These are phyloP conservation scores for Chaetophractus vellerosus DNA, from an alignment of 2,797 vertebrate species.

Conservation along the genomic window DNA sequence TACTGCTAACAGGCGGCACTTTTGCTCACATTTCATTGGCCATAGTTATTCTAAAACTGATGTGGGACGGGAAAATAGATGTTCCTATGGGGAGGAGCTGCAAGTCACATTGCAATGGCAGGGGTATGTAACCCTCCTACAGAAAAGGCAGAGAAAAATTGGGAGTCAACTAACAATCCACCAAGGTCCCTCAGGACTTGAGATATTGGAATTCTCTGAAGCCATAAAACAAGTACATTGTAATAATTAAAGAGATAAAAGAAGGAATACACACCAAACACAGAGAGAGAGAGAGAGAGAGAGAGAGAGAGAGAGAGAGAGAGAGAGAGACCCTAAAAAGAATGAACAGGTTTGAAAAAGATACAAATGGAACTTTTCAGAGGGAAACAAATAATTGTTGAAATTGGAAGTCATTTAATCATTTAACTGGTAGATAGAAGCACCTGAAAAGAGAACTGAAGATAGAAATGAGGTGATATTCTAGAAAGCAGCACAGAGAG, in stretches of 20 bases:
- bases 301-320: not conserved
- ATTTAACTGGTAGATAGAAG: not conserved
- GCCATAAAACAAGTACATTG: not conserved
- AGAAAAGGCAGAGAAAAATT: accelerated
- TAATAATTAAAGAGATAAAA: not conserved
- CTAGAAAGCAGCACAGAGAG: not conserved
- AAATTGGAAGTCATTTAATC: not conserved
- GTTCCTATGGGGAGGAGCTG: accelerated
- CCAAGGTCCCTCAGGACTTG: not conserved
- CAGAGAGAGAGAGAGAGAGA: not conserved
- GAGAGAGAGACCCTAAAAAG: not conserved
- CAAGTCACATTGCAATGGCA: accelerated
- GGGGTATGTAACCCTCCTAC: accelerated
- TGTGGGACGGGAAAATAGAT: accelerated
- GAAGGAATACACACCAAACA: not conserved
- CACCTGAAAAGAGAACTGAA: not conserved
- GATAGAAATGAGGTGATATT: not conserved
- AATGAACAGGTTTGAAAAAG: not conserved
- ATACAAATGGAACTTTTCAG: not conserved
- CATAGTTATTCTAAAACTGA: not conserved
- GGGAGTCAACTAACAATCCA: accelerated
- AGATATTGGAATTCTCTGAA: not conserved
- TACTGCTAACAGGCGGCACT: accelerated
- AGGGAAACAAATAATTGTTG: not conserved
- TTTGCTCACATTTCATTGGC: not conserved